Base-by-base conservation (phyloP, 1,140 invertebrate species). In the Drosophila kepulauana region DNA sequence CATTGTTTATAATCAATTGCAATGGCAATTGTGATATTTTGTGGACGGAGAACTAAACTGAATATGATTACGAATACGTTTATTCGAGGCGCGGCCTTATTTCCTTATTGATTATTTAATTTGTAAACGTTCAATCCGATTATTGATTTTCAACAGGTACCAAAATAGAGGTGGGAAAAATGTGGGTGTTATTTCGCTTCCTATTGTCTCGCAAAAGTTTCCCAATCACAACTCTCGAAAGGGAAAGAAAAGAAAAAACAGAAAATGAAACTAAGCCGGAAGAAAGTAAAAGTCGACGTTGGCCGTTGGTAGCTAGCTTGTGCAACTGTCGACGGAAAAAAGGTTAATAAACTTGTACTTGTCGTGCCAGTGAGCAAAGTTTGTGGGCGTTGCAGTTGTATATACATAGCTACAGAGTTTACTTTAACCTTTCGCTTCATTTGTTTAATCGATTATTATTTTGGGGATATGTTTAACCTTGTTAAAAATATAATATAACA, bases 371-470 rank as follows among this genome's bases (percentile, higher is more conserved):
- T 13, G n/a, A 46, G 20, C 25, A 8, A 13, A 35, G 4, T 48
- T 58, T 10, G n/a, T n/a, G 43, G 20, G 68, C 16, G 51, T 20
- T 35, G 28, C 43, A 52, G 33, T n/a, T 52, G 13, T 38, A 25
- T 58, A 35, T 59, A 20, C 71, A 56, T 75, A 57, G 49, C 61
- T 35, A 52, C 11, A 33, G 63, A 72, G 57, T 78, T 81, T 59
- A 62, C 49, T 75, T 88, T 88, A 84, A 89, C 85, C 84, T 88
- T 88, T 89, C 81, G 77, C 58, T 88, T 89, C 81, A 77, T 66
- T 88, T 89, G 85, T 88, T 88, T 89, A 88, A 88, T 88, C 84
- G 84, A 88, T 88, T 89, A 61, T 75, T 45, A 48, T 45, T 30
- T 41, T 54, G 48, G 51, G 28, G 35, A 45, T 25, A 68, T 73